phyloP scores from a whole-genome alignment of 1,140 invertebrate species.

The Chelonus insularis region DNA sequence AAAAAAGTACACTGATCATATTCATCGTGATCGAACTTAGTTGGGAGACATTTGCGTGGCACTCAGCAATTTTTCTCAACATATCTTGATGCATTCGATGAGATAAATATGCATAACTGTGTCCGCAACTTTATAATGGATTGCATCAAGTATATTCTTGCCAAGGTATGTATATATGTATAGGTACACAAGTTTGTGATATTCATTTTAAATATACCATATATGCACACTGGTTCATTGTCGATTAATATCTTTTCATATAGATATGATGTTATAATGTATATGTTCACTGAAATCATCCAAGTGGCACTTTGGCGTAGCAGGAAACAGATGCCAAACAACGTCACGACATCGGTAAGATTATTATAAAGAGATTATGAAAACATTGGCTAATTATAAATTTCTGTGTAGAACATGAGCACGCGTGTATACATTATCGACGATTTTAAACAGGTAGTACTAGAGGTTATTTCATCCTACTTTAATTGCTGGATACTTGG shows the following conservation, averaged over 20 bases:
- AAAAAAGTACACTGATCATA: no score
- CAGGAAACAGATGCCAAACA: conserved; percentile 39
- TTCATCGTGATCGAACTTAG: background rate
- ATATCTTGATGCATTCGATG: background rate
- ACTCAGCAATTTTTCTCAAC: conserved; percentile 1
- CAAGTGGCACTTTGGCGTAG: background rate
- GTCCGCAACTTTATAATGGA: conserved; percentile 31
- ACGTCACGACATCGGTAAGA: conserved; percentile 27
- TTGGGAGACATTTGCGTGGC: conserved; percentile 6
- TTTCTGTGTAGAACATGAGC: conserved; percentile 29
- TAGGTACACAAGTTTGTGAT: background rate
- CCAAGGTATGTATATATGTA: background rate
- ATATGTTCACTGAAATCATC: background rate
- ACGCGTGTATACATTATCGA: conserved; percentile 9
- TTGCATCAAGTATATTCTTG: conserved; percentile 28
- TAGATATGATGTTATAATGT: no score
- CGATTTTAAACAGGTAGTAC: background rate
- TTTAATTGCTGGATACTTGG: conserved; percentile 28
- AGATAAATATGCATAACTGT: conserved; percentile 16
- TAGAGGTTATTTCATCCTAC: conserved; percentile 2
- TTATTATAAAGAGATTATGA: conserved; percentile 44
- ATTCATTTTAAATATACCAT: no score
- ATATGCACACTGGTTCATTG: no score
- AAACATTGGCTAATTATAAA: conserved; percentile 40
- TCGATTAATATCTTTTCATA: no score